Conservation (phyloP, 2,888 invertebrate species). For the Copidosoma aretas region DNA sequence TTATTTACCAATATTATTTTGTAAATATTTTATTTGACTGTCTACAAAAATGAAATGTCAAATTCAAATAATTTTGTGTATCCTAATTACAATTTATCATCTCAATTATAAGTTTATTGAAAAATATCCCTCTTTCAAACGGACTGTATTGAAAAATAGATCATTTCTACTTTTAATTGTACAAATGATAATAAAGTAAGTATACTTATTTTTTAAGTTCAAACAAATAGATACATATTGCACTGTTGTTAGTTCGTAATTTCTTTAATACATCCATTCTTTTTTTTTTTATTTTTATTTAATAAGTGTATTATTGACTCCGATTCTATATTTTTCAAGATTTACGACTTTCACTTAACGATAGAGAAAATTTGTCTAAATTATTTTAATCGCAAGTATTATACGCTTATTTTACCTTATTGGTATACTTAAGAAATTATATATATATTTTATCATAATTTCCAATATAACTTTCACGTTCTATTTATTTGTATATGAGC, state of each 20-base stretch:
- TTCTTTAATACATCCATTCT: neutral
- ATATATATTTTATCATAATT: too few relatives aligned
- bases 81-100: too few relatives aligned
- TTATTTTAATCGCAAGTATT: neutral
- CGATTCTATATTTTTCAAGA: neutral
- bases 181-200: neutral
- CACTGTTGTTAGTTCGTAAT: neutral
- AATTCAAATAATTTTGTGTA: too few relatives aligned
- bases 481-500: constrained; percentile 9
- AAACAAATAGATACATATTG: neutral
- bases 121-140: neutral
- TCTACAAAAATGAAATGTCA: too few relatives aligned
- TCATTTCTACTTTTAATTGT: neutral
- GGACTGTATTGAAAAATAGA: neutral
- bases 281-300: neutral
- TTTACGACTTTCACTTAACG: neutral
- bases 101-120: neutral
- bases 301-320: neutral
- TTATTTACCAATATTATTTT: too few relatives aligned
- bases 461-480: neutral
- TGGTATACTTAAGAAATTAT: too few relatives aligned
- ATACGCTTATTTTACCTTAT: neutral
- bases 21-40: too few relatives aligned
- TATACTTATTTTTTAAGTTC: neutral
- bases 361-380: too few relatives aligned